Conservation (phyloP, 2,797 vertebrate species). For the Hypotaenidia philippensis region DNA sequence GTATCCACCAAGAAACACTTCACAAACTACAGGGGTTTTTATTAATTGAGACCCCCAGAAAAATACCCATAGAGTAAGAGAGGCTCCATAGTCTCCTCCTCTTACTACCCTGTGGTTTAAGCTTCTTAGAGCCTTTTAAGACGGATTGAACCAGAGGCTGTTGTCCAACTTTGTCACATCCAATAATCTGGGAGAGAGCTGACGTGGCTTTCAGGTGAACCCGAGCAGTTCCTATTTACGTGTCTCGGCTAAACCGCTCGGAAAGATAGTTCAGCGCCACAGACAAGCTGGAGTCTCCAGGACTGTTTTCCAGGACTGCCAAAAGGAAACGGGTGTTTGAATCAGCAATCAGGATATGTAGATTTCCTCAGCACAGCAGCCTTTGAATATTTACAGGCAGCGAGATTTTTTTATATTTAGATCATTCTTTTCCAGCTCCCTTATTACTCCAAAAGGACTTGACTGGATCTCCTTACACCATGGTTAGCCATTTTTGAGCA, state of each 20-base stretch:
- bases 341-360: background rate
- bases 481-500: background rate
- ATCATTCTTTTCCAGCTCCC: background rate
- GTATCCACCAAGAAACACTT: background rate
- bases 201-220: slow-evolving; percentile 75
- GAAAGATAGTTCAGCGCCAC: background rate
- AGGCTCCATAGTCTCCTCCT: slow-evolving; percentile 42
- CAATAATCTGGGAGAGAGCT: slow-evolving; percentile 49
- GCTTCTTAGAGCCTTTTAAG: slow-evolving; percentile 68
- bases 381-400: background rate
- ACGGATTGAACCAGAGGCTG: slow-evolving; percentile 60
- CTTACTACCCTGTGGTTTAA: slow-evolving; percentile 56
- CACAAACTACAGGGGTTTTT: background rate
- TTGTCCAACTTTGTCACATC: slow-evolving; percentile 73
- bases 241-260: slow-evolving; percentile 22
- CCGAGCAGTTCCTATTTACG: slow-evolving; percentile 41
- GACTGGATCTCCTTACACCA: background rate
- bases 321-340: background rate
- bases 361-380: background rate
- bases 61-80: background rate
- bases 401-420: background rate
- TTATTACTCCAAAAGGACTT: background rate
- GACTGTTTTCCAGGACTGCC: background rate
- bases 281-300: background rate
- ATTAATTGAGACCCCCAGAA: background rate